These are phyloP conservation scores for Artibeus jamaicensis DNA, from an alignment of 2,797 vertebrate species.

Conservation along the genomic window DNA sequence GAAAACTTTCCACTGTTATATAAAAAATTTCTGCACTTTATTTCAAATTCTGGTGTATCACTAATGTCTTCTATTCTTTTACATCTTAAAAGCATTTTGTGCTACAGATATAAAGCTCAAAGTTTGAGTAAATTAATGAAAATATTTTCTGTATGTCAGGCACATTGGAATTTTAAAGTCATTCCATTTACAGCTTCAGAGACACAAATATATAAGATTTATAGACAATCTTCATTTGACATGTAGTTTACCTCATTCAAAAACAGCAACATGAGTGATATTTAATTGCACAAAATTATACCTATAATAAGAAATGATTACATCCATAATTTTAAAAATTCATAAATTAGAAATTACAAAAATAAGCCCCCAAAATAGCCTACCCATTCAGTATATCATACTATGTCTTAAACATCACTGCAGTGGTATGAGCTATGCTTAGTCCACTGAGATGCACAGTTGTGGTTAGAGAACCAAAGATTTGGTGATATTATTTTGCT, in stretches of 20 bases:
- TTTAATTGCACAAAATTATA: not conserved
- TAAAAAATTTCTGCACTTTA: not conserved
- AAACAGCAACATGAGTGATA: not conserved
- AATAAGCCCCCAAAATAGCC: not conserved
- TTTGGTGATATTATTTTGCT: not conserved
- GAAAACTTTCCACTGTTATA: not conserved
- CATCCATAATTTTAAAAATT: not conserved
- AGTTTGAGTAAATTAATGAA: not conserved
- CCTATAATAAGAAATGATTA: not conserved
- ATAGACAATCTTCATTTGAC: not conserved
- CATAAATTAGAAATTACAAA: not conserved
- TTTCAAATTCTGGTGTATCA: not conserved
- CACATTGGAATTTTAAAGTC: not conserved
- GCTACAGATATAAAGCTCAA: not conserved
- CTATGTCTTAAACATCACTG: not conserved
- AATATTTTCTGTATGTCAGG: not conserved
- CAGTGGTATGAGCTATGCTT: not conserved
- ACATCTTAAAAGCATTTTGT: not conserved
- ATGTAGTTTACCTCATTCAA: not conserved
- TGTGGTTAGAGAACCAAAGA: not conserved
- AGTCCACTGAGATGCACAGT: not conserved
- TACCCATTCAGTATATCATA: not conserved
- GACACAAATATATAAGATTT: not conserved
- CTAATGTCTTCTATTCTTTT: not conserved
- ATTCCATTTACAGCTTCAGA: not conserved